Evolutionary conservation across 2,797 vertebrate species (phyloP), one percentile per base, ranked within the genome.

Genomic region (Microctenopoma lineatum): DNA sequence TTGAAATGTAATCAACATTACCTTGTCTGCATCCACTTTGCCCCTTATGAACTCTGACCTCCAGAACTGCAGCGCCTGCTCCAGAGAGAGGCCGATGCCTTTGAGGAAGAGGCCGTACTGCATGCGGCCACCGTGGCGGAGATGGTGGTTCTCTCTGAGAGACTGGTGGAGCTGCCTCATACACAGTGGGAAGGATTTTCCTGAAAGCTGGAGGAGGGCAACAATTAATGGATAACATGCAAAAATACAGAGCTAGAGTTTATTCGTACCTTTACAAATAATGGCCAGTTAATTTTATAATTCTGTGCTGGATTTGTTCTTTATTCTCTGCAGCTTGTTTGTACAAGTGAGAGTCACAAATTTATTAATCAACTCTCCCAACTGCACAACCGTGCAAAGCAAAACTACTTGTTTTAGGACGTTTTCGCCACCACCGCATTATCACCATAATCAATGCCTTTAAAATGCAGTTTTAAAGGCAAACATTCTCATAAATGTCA

Each of bases 31-130:
- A 50, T 98, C 97, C 77, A 99, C 94, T 87, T 98, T 99, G 81
- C 98, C 98, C 86, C 84, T 93, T 73, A 94, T 91, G 80, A 99
- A 99, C 85, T 99, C 98, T 0, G 93, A 93, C 88, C 95, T 98
- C 98, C 98, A 99, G 80, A 99, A 99, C 75, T 97, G 96, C 87
- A 99, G 77, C 0, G 98, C 97, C 86, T 99, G 98, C 14, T 99
- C 97, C 84, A 99, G 79, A 1, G 98, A 96, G 60, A 99, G 87
- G 65, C 98, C 97, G 0, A 99, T 96, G 61, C 97, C 97, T 80
- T 99, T 99, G 7, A 99, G 92, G 91, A 97, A 99, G 51, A 99
- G 96, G 0, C 98, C 98, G 0, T 98, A 99, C 57, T 99, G 98
- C 97, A 99, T 97, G 0, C 97, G 96, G 16, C 98, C 98, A 0